Evolutionary conservation across 35 echinoderm and acorn worm species (phyloP).

Genomic region (Anneissia japonica): DNA sequence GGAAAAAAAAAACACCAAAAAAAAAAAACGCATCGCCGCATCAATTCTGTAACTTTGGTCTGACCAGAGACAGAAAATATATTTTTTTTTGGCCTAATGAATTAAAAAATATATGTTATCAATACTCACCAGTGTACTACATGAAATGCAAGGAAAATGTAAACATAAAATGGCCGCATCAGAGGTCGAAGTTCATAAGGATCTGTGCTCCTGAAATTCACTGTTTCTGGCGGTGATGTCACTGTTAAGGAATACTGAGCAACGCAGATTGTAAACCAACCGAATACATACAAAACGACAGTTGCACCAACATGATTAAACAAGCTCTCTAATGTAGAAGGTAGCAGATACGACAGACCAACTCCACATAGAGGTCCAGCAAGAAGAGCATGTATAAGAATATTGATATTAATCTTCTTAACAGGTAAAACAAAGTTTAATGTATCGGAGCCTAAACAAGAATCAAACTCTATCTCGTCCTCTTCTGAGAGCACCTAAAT

Average conservation of each 20-base stretch:
- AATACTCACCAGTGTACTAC: not conserved
- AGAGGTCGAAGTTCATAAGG: constrained; percentile 54
- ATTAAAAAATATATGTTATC: too few relatives aligned
- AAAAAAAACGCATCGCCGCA: too few relatives aligned
- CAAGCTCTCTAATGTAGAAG: constrained; percentile 60
- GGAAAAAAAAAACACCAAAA: too few relatives aligned
- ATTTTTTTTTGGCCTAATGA: too few relatives aligned
- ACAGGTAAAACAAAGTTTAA: constrained; percentile 69
- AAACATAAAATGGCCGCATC: constrained; percentile 73
- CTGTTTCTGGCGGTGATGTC: constrained; percentile 67
- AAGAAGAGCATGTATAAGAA: constrained; percentile 61
- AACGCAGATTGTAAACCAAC: constrained; percentile 73
- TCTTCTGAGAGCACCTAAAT: constrained; percentile 81
- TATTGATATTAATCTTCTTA: constrained; percentile 81
- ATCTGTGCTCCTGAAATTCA: constrained; percentile 74
- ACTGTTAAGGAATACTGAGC: constrained; percentile 90
- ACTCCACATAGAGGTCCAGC: constrained; percentile 64
- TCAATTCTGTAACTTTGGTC: too few relatives aligned
- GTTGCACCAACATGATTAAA: constrained; percentile 64
- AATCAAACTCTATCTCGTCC: constrained; percentile 94
- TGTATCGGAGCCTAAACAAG: constrained; percentile 47
- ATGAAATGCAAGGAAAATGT: constrained; percentile 51
- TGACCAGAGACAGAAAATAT: too few relatives aligned
- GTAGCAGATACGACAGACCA: constrained; percentile 72
- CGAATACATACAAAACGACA: constrained; percentile 62